phyloP scores from a whole-genome alignment of 2,797 vertebrate genomes.

The Morus bassanus region DNA sequence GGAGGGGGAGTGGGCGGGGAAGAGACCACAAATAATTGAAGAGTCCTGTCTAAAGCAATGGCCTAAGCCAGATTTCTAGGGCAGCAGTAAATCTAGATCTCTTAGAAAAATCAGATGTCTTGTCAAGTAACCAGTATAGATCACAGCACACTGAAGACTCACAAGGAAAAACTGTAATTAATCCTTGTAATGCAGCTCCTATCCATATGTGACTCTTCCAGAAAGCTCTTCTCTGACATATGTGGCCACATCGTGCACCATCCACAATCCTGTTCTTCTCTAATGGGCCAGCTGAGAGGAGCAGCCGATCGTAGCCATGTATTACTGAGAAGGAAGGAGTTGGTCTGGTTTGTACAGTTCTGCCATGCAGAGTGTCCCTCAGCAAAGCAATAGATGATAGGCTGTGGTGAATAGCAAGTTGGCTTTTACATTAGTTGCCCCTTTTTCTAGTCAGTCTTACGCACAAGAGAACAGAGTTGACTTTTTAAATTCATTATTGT shows the following conservation, averaged over 20 bases:
- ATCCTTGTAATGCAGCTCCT: constrained; percentile 31
- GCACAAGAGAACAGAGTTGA: not conserved
- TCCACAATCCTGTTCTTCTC: not conserved
- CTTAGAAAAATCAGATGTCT: not conserved
- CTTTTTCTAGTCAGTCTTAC: not conserved
- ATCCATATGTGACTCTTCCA: not conserved
- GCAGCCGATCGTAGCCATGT: not conserved
- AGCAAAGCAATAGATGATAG: constrained; percentile 24
- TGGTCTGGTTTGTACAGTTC: not conserved
- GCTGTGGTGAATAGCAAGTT: constrained; percentile 59
- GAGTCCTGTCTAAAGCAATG: not conserved
- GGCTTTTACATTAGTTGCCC: constrained; percentile 20
- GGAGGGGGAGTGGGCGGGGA: too few species aligned
- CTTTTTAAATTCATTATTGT: not conserved
- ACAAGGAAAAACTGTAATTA: not conserved
- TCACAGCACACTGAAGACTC: constrained; percentile 18
- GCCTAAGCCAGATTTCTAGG: constrained; percentile 8
- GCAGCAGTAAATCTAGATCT: not conserved
- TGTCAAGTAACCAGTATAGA: not conserved
- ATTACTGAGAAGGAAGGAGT: not conserved
- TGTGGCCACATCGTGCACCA: not conserved
- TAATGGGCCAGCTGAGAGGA: not conserved
- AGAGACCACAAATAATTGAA: not conserved
- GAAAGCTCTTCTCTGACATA: not conserved
- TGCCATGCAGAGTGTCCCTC: constrained; percentile 1